phyloP scores from a whole-genome alignment of 2,888 invertebrate genomes.

The Megamerina dolium region DNA sequence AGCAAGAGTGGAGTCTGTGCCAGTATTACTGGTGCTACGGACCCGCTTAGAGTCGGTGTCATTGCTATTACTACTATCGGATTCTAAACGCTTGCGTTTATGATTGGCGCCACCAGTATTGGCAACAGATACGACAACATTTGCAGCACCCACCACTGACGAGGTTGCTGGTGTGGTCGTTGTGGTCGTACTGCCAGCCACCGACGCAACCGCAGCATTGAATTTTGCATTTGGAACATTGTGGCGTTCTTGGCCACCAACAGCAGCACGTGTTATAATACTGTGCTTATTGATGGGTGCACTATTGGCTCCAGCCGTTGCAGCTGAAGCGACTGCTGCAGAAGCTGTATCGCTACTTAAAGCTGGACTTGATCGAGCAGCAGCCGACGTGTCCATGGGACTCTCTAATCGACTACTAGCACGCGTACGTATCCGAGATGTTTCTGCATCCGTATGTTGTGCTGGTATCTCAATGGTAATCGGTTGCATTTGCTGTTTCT shows the following conservation, averaged over 20 bases:
- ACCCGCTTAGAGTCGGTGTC: constrained; percentile 20
- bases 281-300: constrained; percentile 25
- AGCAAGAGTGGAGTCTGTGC: constrained; percentile 1
- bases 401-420: constrained; percentile 64
- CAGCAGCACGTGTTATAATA: constrained; percentile 23
- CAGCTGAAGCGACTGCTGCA: constrained; percentile 5
- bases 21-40: constrained; percentile 23
- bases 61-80: constrained; percentile 55
- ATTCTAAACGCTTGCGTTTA: constrained; percentile 73
- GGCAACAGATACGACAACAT: constrained; percentile 2
- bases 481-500: constrained; percentile 55
- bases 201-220: constrained; percentile 9
- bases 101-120: constrained; percentile 10
- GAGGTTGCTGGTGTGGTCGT: constrained; percentile 10
- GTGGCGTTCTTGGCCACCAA: constrained; percentile 24
- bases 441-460: constrained; percentile 47
- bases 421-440: constrained; percentile 58
- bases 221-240: constrained; percentile 37
- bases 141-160: constrained; percentile 10
- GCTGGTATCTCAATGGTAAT: constrained; percentile 78
- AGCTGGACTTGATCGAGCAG: constrained; percentile 33
- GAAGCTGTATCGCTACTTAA: constrained; percentile 38
- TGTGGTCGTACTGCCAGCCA: constrained; percentile 11
- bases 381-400: constrained; percentile 53
- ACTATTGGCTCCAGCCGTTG: background rate